A percentile compares a stretch with the other conserved stretches of the same genome.
Evolutionary conservation across 2,113 vertebrate species (phyloP).

Genomic region (Carassius gibelio): DNA sequence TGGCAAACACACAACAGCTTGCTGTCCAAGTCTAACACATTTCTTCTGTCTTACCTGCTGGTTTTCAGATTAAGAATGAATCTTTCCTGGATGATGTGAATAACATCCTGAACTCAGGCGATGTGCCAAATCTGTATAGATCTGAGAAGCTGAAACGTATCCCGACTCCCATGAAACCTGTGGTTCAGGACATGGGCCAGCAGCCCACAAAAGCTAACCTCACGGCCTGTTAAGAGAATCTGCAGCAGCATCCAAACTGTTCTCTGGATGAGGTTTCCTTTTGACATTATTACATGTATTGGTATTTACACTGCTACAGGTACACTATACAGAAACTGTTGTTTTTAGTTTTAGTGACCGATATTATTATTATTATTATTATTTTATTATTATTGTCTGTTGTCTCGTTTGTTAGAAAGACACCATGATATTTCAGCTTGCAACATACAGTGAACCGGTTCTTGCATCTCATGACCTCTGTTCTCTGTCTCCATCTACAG

Average conservation of each 20-base stretch:
- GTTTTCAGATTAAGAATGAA: slow-evolving; percentile 85
- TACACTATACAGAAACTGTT: no score
- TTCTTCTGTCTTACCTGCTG: not conserved
- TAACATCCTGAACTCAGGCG: slow-evolving; percentile 88
- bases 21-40: not conserved
- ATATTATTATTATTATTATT: no score
- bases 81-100: slow-evolving; percentile 93
- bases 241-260: slow-evolving; percentile 87
- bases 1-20: no score
- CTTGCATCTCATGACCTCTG: no score
- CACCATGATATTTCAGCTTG: no score
- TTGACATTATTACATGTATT: not conserved
- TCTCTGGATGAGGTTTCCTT: slow-evolving; percentile 89
- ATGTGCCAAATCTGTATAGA: slow-evolving; percentile 85
- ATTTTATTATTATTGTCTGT: no score
- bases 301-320: not conserved
- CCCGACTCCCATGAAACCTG: slow-evolving; percentile 80
- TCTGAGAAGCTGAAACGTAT: slow-evolving; percentile 86
- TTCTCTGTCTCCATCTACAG: slow-evolving; percentile 63
- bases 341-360: not conserved
- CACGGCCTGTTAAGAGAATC: slow-evolving; percentile 83
- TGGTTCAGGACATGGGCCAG: slow-evolving; percentile 83
- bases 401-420: no score
- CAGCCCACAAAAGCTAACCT: slow-evolving; percentile 88
- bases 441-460: no score